phyloP scores from a whole-genome alignment of 35 echinoderm and acorn worm species.

The Diadema setosum region DNA sequence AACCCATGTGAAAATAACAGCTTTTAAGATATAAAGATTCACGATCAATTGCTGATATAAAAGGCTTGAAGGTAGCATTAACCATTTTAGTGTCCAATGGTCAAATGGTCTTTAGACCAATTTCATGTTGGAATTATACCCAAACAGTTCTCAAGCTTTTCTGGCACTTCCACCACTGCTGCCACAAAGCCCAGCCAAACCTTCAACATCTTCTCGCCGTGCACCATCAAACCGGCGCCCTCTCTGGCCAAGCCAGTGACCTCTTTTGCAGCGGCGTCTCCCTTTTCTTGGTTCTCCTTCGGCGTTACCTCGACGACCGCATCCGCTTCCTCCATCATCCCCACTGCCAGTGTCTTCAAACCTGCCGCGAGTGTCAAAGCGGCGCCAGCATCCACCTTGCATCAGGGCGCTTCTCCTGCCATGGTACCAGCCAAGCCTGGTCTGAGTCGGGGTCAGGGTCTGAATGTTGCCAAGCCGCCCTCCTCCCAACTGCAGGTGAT shows the following conservation, averaged over 20 bases:
- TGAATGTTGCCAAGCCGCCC: no score
- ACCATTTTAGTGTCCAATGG: no score
- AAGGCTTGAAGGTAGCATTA: no score
- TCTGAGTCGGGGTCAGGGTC: no score
- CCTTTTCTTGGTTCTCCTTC: conserved; percentile 63
- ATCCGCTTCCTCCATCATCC: not conserved
- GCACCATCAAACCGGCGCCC: not conserved
- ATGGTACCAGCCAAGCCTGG: no score
- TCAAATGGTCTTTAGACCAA: no score
- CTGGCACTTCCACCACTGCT: not conserved
- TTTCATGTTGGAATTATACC: no score
- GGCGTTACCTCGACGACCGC: not conserved
- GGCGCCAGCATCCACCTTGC: not conserved
- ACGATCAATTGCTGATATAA: no score
- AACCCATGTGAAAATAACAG: no score
- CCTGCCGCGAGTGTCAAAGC: not conserved
- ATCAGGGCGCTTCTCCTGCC: no score
- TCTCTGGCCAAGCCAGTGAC: not conserved
- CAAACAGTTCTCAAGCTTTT: not conserved
- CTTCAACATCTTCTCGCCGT: conserved; percentile 1
- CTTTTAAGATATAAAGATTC: no score
- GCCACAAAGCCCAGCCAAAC: not conserved
- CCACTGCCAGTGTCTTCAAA: not conserved
- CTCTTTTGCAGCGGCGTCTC: not conserved
- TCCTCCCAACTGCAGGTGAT: no score